These are phyloP conservation scores for Akabosia matsudoensis DNA, from an alignment of 1,140 invertebrate genomes.

Conservation along the genomic window DNA sequence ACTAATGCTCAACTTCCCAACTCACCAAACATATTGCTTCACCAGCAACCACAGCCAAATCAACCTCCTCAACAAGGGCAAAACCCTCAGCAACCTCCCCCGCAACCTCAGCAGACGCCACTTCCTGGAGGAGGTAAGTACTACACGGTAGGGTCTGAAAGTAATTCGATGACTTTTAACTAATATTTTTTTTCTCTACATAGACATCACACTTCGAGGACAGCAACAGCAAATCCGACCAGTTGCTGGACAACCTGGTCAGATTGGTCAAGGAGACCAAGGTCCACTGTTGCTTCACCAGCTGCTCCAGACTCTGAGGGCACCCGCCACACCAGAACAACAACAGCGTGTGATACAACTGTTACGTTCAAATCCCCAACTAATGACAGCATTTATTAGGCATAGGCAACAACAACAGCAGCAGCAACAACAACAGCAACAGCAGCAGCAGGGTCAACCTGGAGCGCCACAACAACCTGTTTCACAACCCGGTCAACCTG, in stretches of 20 bases:
- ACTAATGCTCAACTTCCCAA: conserved; percentile 68
- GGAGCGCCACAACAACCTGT: conserved; percentile 34
- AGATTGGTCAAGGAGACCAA: conserved; percentile 54
- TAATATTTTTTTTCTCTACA: background rate
- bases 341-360: conserved; percentile 89
- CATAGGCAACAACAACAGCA: conserved; percentile 66
- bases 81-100: conserved; percentile 50
- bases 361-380: conserved; percentile 87
- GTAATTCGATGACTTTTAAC: background rate
- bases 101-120: conserved; percentile 51
- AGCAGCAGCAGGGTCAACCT: conserved; percentile 43
- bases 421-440: conserved; percentile 48
- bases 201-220: conserved; percentile 34
- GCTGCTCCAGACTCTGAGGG: conserved; percentile 81
- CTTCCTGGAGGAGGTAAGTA: conserved; percentile 47
- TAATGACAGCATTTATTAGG: conserved; percentile 96
- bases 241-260: conserved; percentile 34
- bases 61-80: conserved; percentile 55
- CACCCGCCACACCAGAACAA: conserved; percentile 84
- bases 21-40: conserved; percentile 74
- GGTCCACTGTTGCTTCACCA: conserved; percentile 77
- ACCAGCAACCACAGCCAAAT: conserved; percentile 47
- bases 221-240: conserved; percentile 40
- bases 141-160: too few species aligned
- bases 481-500: conserved; percentile 41